Base-by-base conservation (phyloP, 1,140 invertebrate species). In the Achroia grisella region DNA sequence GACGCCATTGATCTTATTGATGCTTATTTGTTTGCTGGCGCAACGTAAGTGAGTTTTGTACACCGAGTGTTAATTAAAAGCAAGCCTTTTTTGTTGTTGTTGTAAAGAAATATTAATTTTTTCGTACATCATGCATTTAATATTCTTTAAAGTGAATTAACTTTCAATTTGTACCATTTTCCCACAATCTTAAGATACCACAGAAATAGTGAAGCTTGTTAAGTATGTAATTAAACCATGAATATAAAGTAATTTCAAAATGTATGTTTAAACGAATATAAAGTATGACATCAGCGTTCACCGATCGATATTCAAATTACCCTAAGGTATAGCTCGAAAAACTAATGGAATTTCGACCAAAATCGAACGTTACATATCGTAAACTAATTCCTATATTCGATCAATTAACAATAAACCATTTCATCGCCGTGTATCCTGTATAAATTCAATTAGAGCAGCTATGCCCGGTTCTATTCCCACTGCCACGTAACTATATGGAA, bases 391-490 rank as follows among this genome's bases (percentile, higher is more conserved):
- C 33, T 53, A 69, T 64, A 70, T 66, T 69, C 60, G 54, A 74
- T 69, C 71, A 74, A 77, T 74, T 72, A 71, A 48, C 52, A 56
- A 56, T 68, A 69, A 74, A 69, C 55, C 6, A 23, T 23, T 23
- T 23, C 45, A 61, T 59, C 50, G 51, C 50, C 48, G 47, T 31
- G 56, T 50, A 62, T 61, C 56, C 55, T 62, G 70, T 63, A 71
- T 78, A 75, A 73, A 75, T 73, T 75, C 67, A 75, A 78, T 75
- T 75, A 77, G 58, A 56, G 12, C 36, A 6, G 12, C 44, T 36
- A 17, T 27, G 13, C 48, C 36, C 28, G 34, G 41, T 43, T 46
- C 52, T 46, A 50, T 55, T 55, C 52, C 52, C 52, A 55, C 12
- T 55, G 52, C 52, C 41, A 60, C 62, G 62, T 58, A 68, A 70